phyloP scores from a whole-genome alignment of 2,797 vertebrate species.

The Aphelocoma californica region DNA sequence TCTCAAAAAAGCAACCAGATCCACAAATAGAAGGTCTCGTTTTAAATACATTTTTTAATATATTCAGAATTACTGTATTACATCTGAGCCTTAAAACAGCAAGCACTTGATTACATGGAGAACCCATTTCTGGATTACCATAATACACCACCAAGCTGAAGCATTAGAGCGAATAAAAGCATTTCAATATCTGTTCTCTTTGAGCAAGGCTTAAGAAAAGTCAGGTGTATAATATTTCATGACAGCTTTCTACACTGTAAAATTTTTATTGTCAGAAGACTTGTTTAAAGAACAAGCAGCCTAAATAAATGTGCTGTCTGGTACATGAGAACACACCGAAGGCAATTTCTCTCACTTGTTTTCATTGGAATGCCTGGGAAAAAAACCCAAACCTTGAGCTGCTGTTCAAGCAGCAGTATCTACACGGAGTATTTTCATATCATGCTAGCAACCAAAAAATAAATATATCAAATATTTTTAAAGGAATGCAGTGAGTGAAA shows the following conservation, averaged over 20 bases:
- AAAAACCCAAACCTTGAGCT: not conserved
- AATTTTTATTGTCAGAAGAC: slow-evolving; percentile 50
- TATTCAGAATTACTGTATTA: not conserved
- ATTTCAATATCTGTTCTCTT: not conserved
- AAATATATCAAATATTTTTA: slow-evolving; percentile 49
- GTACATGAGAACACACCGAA: slow-evolving; percentile 24
- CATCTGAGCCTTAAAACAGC: not conserved
- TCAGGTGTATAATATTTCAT: not conserved
- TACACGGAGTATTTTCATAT: slow-evolving; percentile 47
- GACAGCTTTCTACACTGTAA: not conserved
- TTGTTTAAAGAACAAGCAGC: slow-evolving; percentile 38
- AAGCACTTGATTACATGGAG: not conserved
- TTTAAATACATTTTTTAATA: not conserved
- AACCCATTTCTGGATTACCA: not conserved
- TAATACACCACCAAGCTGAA: not conserved
- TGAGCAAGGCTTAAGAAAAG: not conserved
- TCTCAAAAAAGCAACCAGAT: not conserved
- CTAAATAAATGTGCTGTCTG: not conserved
- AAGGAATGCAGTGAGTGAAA: slow-evolving; percentile 24
- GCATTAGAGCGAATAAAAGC: not conserved
- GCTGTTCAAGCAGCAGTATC: not conserved
- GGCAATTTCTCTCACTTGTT: slow-evolving; percentile 44
- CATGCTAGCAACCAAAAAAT: slow-evolving; percentile 17
- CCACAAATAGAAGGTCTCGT: not conserved
- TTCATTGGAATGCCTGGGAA: slow-evolving; percentile 33